These are phyloP conservation scores for Leptinotarsa defecta DNA, from an alignment of 1,140 invertebrate genomes.

Conservation along the genomic window DNA sequence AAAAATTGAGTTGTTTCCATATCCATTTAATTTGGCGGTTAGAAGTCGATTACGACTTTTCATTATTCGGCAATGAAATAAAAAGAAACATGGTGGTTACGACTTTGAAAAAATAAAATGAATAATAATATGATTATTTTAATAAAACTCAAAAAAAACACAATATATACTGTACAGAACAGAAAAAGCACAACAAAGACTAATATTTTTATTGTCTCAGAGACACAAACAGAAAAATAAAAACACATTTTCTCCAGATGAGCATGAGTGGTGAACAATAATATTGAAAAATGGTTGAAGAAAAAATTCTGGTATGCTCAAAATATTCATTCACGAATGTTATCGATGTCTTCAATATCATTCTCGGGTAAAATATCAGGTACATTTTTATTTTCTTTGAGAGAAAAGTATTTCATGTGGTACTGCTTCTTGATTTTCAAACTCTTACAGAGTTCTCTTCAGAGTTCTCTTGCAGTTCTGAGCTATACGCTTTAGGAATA, in stretches of 20 bases:
- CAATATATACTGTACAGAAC: no score
- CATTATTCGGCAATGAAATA: background rate
- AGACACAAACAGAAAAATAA: background rate
- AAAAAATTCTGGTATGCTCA: background rate
- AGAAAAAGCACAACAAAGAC: background rate
- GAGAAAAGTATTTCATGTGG: background rate
- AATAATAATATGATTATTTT: background rate
- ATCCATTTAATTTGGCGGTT: no score
- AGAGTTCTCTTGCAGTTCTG: background rate
- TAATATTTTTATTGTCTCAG: background rate
- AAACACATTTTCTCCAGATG: background rate
- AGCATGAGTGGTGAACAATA: background rate
- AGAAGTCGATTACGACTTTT: background rate
- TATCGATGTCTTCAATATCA: background rate
- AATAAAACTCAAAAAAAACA: no score
- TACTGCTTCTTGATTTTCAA: slow-evolving; percentile 6
- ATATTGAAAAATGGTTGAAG: background rate
- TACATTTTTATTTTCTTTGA: background rate
- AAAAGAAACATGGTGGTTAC: background rate
- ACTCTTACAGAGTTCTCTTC: background rate
- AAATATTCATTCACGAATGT: slow-evolving; percentile 5
- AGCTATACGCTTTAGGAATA: background rate
- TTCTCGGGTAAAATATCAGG: slow-evolving; percentile 2
- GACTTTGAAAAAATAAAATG: background rate
- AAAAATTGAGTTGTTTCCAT: no score